Conservation (phyloP, 2,113 vertebrate genomes). For the Limnothrissa miodon region DNA sequence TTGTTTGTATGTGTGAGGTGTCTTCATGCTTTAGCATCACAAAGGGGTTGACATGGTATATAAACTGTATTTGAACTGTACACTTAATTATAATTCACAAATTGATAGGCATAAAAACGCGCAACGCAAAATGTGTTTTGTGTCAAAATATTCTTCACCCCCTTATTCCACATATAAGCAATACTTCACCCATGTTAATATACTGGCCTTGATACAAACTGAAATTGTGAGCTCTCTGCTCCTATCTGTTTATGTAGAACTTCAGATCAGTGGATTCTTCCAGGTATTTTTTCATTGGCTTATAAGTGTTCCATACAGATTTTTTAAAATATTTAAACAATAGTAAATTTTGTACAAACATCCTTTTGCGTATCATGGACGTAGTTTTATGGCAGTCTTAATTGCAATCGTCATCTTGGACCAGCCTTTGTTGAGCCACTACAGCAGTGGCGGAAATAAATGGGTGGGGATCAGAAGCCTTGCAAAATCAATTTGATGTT, state of each 20-base stretch:
- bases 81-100: not conserved
- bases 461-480: not conserved
- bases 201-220: not conserved
- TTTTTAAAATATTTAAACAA: not conserved
- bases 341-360: not conserved
- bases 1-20: conserved; percentile 84
- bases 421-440: not conserved
- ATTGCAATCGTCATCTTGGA: not conserved
- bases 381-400: not conserved
- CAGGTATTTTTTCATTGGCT: not conserved
- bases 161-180: not conserved
- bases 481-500: not conserved
- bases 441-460: not conserved
- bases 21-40: conserved; percentile 46
- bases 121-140: not conserved
- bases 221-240: not conserved
- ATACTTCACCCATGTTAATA: not conserved
- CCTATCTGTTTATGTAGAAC: not conserved
- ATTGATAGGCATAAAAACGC: not conserved
- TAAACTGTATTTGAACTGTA: conserved; percentile 31
- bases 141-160: not conserved
- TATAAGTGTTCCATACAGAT: not conserved
- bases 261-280: not conserved
- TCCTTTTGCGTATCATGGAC: not conserved
- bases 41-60: conserved; percentile 41